Base-by-base conservation (phyloP, 2,797 vertebrate genomes). In the Malurus leucopterus region DNA sequence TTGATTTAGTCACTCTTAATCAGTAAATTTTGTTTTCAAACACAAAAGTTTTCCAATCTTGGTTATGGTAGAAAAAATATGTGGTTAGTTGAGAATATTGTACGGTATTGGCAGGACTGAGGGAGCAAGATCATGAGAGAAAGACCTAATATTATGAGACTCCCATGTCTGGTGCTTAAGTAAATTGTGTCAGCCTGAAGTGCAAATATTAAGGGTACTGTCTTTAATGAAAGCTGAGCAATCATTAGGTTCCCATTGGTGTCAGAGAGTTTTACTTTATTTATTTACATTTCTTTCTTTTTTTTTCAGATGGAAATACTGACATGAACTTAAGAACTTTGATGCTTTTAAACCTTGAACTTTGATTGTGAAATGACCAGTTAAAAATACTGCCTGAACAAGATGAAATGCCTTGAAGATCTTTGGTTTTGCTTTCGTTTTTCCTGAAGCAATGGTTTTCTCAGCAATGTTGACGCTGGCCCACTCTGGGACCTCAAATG, bases 371-470 rank as follows among this genome's bases (percentile, higher is more conserved):
- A 84, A 62, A 73, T 64, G 57, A 81, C 89, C 41, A 24, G 92
- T 93, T 92, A 72, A 81, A 65, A 95, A 95, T 74, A 75, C 67
- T 82, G 70, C 95, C 91, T 72, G 91, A 93, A 70, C 64, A 79
- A 94, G 84, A 88, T 95, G 94, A 95, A 91, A 96, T 95, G 93
- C 94, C 94, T 92, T 95, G 94, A 95, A 95, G 92, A 95, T 63
- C 49, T 94, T 88, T 64, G 72, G 62, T 64, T 81, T 74, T 67
- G 15, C 61, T 85, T 91, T 90, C 44, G 10, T 63, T 91, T 88
- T 61, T 93, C 61, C 80, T 96, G 95, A 97, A 97, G 95, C 95
- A 96, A 99, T 98, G 98, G 97, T 98, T 95, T 97, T 97, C 93
- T 97, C 98, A 29, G 94, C 97, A 92, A 90, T 96, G 94, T 95